phyloP scores from a whole-genome alignment of 1,140 invertebrate species.

The Pachypeltis micranthus region DNA sequence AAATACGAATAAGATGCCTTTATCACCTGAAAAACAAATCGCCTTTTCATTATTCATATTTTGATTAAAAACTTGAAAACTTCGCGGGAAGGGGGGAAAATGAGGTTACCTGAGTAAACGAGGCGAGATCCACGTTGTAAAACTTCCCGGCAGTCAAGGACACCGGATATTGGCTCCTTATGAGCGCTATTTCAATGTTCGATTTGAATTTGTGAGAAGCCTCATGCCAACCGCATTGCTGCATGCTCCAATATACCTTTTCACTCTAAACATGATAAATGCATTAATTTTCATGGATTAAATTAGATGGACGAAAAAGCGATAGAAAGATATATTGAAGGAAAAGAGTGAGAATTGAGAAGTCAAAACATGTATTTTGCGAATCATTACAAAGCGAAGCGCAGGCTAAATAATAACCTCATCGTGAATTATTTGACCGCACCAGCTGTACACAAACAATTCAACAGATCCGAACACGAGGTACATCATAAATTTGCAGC shows the following conservation, averaged over 20 bases:
- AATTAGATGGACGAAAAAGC: too few relatives aligned
- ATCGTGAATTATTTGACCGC: slow-evolving; percentile 20
- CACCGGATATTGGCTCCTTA: neutral
- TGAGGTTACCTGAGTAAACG: slow-evolving; percentile 25
- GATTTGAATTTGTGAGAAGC: slow-evolving; percentile 1
- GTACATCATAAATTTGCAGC: slow-evolving; percentile 22
- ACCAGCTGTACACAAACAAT: slow-evolving; percentile 23
- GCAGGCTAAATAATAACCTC: slow-evolving; percentile 22
- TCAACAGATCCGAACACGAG: slow-evolving; percentile 21
- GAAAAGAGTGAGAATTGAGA: neutral
- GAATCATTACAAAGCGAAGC: neutral
- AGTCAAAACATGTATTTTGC: too few relatives aligned
- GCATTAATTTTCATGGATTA: too few relatives aligned
- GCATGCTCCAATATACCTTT: slow-evolving; percentile 10
- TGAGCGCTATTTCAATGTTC: slow-evolving; percentile 12
- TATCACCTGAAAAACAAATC: slow-evolving; percentile 12
- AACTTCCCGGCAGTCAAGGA: slow-evolving; percentile 21
- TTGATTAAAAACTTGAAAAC: slow-evolving; percentile 26
- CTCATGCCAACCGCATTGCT: slow-evolving; percentile 18
- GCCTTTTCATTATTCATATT: neutral
- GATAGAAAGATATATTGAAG: neutral
- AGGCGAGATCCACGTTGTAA: slow-evolving; percentile 14
- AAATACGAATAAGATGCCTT: slow-evolving; percentile 22
- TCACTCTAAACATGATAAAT: slow-evolving; percentile 16
- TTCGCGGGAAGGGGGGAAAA: slow-evolving; percentile 31